phyloP scores from a whole-genome alignment of 1,140 invertebrate species.

The Drosophila triauraria region DNA sequence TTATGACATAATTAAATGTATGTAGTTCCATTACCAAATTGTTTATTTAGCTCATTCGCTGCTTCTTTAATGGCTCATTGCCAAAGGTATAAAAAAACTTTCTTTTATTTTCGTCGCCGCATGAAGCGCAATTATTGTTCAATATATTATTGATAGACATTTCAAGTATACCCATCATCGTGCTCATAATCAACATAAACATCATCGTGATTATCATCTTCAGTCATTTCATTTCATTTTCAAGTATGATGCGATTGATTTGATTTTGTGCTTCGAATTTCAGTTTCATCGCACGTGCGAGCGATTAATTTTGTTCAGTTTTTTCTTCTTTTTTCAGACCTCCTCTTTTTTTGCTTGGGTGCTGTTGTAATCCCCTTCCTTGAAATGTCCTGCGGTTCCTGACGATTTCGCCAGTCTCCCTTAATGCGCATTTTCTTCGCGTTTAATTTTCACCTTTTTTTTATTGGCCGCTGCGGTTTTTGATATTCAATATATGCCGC shows the following conservation, averaged over 20 bases:
- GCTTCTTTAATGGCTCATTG: conserved; percentile 35
- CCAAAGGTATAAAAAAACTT: conserved; percentile 52
- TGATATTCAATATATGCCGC: conserved; percentile 57
- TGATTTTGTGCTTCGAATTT: conserved; percentile 40
- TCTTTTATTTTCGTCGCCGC: conserved; percentile 68
- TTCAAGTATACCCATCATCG: conserved; percentile 59
- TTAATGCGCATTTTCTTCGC: conserved; percentile 45
- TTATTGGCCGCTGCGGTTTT: conserved; percentile 55
- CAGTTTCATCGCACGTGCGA: conserved; percentile 64
- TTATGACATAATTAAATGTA: conserved; percentile 65
- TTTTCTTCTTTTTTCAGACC: conserved; percentile 18
- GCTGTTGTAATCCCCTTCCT: conserved; percentile 58
- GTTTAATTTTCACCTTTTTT: conserved; percentile 39
- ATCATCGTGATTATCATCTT: conserved; percentile 33
- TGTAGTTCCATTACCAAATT: conserved; percentile 52
- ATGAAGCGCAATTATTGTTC: conserved; percentile 56
- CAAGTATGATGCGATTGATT: conserved; percentile 35
- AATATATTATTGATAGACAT: conserved; percentile 66
- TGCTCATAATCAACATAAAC: conserved; percentile 19
- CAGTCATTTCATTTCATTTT: conserved; percentile 41
- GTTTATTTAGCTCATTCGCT: conserved; percentile 40
- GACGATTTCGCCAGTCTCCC: conserved; percentile 62
- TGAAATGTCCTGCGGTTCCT: conserved; percentile 62
- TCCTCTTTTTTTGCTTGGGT: conserved; percentile 20
- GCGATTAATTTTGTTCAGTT: conserved; percentile 61